Evolutionary conservation across 2,888 invertebrate species (phyloP), one percentile per base, ranked within the genome.

Genomic region (Drosophila meridionalis): DNA sequence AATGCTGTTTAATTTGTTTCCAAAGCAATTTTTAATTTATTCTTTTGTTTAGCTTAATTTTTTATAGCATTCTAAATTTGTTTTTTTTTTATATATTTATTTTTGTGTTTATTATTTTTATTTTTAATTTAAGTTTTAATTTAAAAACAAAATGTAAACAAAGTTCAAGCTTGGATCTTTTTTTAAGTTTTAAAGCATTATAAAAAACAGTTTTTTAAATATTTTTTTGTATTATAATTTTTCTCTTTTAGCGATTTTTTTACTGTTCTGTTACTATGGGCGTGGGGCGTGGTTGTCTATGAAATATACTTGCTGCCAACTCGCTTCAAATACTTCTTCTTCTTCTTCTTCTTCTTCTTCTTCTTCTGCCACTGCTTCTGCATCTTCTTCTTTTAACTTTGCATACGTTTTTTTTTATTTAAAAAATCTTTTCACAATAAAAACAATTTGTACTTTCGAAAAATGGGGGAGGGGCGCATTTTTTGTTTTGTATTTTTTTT

Each of bases 361-460:
- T 45, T 3, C 14, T 34, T 34, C 81, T 77, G 5, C 26, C 12
- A 8, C 40, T 32, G n/a, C 82, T 78, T 48, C 48, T 32, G 48
- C 48, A 7, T 48, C 48, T 30, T 28, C 3, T 50, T 52, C 79
- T 79, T 84, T 68, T 70, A 52, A 81, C 78, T 78, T 81, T 73
- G 68, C 79, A 74, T 65, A 59, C 68, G 57, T 57, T 61, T 48
- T 80, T 48, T 80, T 50, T 50, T 50, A 45, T 80, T 81, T 73
- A 89, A 84, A 87, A 89, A 83, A 80, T 89, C 78, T 75, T 81
- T 78, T 90, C 87, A 89, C 86, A 92, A 92, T 92, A 88, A 92
- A 92, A 93, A 93, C 93, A 93, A 93, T 93, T 93, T 93, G 93
- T 93, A 93, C 93, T 93, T 91, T 93, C 93, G 93, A 93, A 93